A percentile compares a stretch with the other conserved stretches of the same genome.
Conservation (phyloP, 2,888 invertebrate genomes). For the Epirrita christyi region DNA sequence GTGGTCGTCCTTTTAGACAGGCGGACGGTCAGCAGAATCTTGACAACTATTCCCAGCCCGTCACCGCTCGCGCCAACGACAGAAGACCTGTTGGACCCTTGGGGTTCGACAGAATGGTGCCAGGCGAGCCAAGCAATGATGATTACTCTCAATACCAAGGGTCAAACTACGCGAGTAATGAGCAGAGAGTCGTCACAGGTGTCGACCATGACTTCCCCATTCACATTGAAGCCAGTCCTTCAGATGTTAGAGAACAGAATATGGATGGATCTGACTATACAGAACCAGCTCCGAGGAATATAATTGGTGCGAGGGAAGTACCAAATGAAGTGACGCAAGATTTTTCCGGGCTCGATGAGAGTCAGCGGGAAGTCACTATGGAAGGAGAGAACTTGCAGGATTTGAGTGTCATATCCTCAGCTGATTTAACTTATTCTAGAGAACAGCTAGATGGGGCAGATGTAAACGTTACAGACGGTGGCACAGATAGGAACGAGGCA, state of each 20-base stretch:
- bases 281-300: slow-evolving; percentile 53
- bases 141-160: slow-evolving; percentile 68
- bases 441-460: slow-evolving; percentile 82
- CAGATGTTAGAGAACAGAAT: slow-evolving; percentile 71
- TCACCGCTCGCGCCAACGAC: slow-evolving; percentile 53
- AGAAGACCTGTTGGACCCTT: slow-evolving; percentile 16
- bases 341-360: slow-evolving; percentile 54
- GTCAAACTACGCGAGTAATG: slow-evolving; percentile 69
- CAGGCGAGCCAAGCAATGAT: slow-evolving; percentile 85
- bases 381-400: slow-evolving; percentile 86
- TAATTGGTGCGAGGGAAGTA: slow-evolving; percentile 52
- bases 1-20: slow-evolving; percentile 65
- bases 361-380: slow-evolving; percentile 83
- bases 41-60: slow-evolving; percentile 62
- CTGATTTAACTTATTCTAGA: slow-evolving; percentile 67
- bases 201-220: slow-evolving; percentile 73
- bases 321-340: slow-evolving; percentile 72
- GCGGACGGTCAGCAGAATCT: slow-evolving; percentile 74
- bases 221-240: slow-evolving; percentile 57
- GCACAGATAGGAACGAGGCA: slow-evolving; percentile 53
- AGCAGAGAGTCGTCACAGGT: slow-evolving; percentile 83
- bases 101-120: slow-evolving; percentile 84
- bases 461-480: slow-evolving; percentile 55
- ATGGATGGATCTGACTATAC: slow-evolving; percentile 77
- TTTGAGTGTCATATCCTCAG: slow-evolving; percentile 65